A percentile compares a stretch with the other conserved stretches of the same genome.
Conservation (phyloP, 2,113 vertebrate genomes). For the Chaenogobius annularis region DNA sequence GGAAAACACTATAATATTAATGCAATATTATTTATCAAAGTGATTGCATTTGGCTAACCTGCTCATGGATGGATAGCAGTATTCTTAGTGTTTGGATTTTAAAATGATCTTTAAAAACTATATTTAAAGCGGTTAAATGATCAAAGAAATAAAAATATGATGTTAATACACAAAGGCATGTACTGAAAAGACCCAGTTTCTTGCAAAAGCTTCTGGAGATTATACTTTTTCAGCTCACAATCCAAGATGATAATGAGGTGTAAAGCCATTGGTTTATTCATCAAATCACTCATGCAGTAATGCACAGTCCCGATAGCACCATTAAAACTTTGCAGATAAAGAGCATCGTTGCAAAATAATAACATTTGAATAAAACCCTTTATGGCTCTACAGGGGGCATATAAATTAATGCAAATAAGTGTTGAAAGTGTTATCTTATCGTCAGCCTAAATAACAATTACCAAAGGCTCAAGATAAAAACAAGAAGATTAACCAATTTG, state of each 20-base stretch:
- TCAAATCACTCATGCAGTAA: slow-evolving; percentile 17
- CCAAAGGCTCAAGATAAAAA: slow-evolving; percentile 6
- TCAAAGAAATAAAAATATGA: slow-evolving; percentile 28
- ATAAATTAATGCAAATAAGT: slow-evolving; percentile 33
- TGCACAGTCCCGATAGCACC: slow-evolving; percentile 14
- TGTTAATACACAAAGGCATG: slow-evolving; percentile 11
- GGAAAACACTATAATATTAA: too few relatives aligned
- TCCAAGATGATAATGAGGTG: slow-evolving; percentile 27
- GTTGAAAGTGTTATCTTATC: slow-evolving; percentile 30
- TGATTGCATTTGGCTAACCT: too few relatives aligned
- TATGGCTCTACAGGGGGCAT: slow-evolving; percentile 19
- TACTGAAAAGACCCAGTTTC: slow-evolving; percentile 3
- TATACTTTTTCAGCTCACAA: slow-evolving; percentile 7
- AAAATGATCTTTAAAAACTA: slow-evolving; percentile 14
- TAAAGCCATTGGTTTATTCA: slow-evolving; percentile 40
- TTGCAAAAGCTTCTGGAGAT: not conserved
- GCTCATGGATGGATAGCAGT: too few relatives aligned
- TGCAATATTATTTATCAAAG: too few relatives aligned
- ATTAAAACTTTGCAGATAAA: slow-evolving; percentile 21
- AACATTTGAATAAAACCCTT: slow-evolving; percentile 29
- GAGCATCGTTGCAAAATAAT: slow-evolving; percentile 36
- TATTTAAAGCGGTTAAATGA: slow-evolving; percentile 12
- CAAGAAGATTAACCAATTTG: slow-evolving; percentile 13
- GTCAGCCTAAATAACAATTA: slow-evolving; percentile 35
- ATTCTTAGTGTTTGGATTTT: too few relatives aligned